Evolutionary conservation across 2,888 invertebrate species (phyloP), one percentile per base, ranked within the genome.

Genomic region (Megastigmus dorsalis): DNA sequence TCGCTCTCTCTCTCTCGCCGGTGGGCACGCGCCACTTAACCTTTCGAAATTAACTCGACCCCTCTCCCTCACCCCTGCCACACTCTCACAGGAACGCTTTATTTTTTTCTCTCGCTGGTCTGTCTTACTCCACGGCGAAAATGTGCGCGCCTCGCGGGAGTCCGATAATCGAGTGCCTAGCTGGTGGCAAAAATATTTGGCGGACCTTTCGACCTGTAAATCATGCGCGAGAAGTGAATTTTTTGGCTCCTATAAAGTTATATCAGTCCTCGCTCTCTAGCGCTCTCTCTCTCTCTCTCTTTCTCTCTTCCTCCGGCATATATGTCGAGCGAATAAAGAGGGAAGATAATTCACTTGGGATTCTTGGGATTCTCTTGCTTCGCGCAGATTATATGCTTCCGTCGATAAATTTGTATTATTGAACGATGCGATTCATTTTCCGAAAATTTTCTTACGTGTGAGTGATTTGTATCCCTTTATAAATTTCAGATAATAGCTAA

Each of bases 111-210:
- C 6, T 30, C 3, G 18, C 30, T 54, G 7, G 30, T 54, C 28
- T 33, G 13, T 18, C 5, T 18, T 13, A 10, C 38, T 10, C 13
- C 13, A 2, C 2, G 38, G 38, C 4, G 9, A 33, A 52, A 52
- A 52, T 28, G 18, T 28, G 43, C n/a, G n/a, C n/a, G 9, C 4
- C 33, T 33, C 54, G 59, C 41, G 28, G n/a, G 36, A 33, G 50
- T 63, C 30, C 48, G 36, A 63, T 63, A 63, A 63, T 63, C 63
- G 50, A 50, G 5, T 30, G 36, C 20, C 3, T 15, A 18, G 20
- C 20, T 10, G 50, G n/a, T 41, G 36, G 41, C 41, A 59, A 59
- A 59, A 59, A 59, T 26, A 41, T 26, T 43, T 59, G 59, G 41
- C 59, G 52, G n/a, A 41, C 28, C 26, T 41, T 15, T 52, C 9